phyloP scores from a whole-genome alignment of 2,888 invertebrate genomes.

The Nudaria mundana region DNA sequence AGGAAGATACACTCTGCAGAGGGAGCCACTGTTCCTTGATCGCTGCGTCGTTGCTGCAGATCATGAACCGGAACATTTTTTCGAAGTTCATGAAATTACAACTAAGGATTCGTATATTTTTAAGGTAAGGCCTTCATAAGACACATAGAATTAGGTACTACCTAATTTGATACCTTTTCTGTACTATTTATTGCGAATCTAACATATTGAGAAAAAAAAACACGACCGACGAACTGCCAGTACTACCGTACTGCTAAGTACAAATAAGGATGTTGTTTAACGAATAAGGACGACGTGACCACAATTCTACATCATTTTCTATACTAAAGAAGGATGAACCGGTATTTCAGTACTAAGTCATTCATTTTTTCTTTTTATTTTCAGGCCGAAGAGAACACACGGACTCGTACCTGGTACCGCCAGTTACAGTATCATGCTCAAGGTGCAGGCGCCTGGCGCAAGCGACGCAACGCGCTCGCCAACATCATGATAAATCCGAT shows the following conservation, averaged over 20 bases:
- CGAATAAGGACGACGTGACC: too few species aligned
- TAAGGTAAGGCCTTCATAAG: conserved; percentile 83
- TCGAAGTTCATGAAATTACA: conserved; percentile 96
- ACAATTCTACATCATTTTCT: too few species aligned
- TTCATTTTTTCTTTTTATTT: too few species aligned
- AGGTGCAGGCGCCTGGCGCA: conserved; percentile 95
- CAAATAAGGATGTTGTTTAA: too few species aligned
- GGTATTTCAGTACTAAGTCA: too few species aligned
- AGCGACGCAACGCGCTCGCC: conserved; percentile 95
- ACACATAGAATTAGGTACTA: neutral
- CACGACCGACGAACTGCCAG: too few species aligned
- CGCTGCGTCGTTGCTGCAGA: conserved; percentile 95
- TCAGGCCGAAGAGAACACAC: conserved; percentile 94
- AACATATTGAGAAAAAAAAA: too few species aligned
- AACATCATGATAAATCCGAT: conserved; percentile 98
- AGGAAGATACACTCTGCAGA: conserved; percentile 90
- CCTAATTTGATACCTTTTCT: too few species aligned
- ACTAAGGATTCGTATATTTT: conserved; percentile 96
- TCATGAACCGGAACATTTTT: conserved; percentile 95
- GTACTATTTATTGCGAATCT: too few species aligned
- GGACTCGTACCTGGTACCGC: conserved; percentile 94
- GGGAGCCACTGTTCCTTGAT: conserved; percentile 95
- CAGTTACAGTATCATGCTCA: conserved; percentile 95
- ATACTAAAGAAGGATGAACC: too few species aligned
- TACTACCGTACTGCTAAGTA: too few species aligned